These are phyloP conservation scores for Monomorium pharaonis DNA, from an alignment of 1,140 invertebrate species.

Conservation along the genomic window DNA sequence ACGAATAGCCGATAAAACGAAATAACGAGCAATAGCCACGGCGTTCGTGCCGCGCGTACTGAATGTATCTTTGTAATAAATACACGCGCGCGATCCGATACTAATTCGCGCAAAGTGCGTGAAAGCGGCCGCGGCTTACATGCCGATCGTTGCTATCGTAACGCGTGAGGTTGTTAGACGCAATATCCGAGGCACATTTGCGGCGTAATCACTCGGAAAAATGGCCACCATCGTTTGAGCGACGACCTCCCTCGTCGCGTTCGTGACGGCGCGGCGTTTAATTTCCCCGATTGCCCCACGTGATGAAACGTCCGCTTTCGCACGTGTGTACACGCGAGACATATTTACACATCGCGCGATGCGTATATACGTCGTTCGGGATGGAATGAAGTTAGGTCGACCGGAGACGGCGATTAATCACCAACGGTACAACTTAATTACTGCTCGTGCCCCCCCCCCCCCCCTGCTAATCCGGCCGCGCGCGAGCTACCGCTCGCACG, in stretches of 20 bases:
- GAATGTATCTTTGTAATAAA: slow-evolving; percentile 19
- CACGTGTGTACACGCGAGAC: not conserved
- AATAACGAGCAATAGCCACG: slow-evolving; percentile 40
- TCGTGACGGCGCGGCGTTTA: slow-evolving; percentile 17
- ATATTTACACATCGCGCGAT: not conserved
- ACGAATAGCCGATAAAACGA: slow-evolving; percentile 33
- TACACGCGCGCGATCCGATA: slow-evolving; percentile 9
- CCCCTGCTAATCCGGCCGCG: slow-evolving; percentile 47
- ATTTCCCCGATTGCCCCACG: slow-evolving; percentile 30
- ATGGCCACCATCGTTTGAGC: not conserved
- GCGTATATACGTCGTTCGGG: slow-evolving; percentile 19
- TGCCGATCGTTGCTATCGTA: slow-evolving; percentile 28
- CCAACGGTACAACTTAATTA: slow-evolving; percentile 74
- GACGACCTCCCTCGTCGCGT: not conserved
- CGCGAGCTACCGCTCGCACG: not conserved
- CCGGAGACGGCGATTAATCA: slow-evolving; percentile 73
- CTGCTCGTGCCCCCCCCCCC: slow-evolving; percentile 57
- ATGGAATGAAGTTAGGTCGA: slow-evolving; percentile 40
- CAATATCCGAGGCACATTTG: slow-evolving; percentile 24
- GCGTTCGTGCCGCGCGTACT: slow-evolving; percentile 1
- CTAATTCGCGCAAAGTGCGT: slow-evolving; percentile 44
- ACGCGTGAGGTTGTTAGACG: slow-evolving; percentile 36
- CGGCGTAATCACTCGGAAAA: slow-evolving; percentile 25
- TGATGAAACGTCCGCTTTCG: slow-evolving; percentile 25
- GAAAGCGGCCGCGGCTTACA: slow-evolving; percentile 19